phyloP scores from a whole-genome alignment of 2,797 vertebrate species.

The Ceryle rudis region DNA sequence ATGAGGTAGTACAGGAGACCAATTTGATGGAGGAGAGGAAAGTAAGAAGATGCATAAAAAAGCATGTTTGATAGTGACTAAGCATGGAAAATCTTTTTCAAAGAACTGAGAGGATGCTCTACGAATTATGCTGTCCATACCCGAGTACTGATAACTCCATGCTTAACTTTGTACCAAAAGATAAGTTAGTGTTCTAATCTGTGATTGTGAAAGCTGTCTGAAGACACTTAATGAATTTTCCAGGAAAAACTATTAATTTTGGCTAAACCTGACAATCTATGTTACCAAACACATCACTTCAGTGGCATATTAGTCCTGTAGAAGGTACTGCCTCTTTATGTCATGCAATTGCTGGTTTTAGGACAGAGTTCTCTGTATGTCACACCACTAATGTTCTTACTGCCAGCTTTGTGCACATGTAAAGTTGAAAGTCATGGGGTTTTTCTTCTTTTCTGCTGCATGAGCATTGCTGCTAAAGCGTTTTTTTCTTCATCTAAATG shows the following conservation, averaged over 20 bases:
- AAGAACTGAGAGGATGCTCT: neutral
- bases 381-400: slow-evolving; percentile 20
- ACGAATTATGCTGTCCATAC: neutral
- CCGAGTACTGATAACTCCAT: neutral
- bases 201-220: neutral
- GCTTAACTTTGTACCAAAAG: neutral
- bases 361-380: slow-evolving; percentile 2
- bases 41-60: neutral
- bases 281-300: neutral
- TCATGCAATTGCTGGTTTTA: neutral
- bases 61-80: neutral
- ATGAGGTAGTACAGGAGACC: neutral
- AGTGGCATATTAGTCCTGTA: slow-evolving; percentile 52
- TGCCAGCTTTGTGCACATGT: slow-evolving; percentile 17
- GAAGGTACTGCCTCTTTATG: slow-evolving; percentile 76
- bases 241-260: neutral
- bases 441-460: slow-evolving; percentile 49
- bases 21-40: neutral
- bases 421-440: neutral
- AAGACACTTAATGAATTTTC: neutral
- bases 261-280: neutral
- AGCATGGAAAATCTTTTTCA: neutral
- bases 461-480: slow-evolving; percentile 33
- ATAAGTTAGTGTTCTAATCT: neutral
- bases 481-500: neutral